Conservation (phyloP, 2,113 vertebrate species). For the Morone chrysops region DNA sequence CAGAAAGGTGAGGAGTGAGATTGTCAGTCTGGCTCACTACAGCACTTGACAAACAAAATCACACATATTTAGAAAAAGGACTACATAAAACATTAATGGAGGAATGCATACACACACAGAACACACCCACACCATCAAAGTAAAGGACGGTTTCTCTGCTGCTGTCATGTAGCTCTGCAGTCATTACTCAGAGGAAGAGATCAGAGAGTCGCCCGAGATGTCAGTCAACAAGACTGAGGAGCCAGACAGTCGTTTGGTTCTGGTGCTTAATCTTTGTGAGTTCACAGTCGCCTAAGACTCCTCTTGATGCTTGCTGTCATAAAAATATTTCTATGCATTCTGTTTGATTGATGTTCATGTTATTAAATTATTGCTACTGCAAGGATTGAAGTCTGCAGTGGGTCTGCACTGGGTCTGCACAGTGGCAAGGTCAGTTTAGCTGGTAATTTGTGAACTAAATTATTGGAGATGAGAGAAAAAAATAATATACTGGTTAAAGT, state of each 20-base stretch:
- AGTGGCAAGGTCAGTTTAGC: background rate
- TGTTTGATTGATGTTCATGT: conserved; percentile 7
- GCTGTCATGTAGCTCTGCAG: conserved; percentile 26
- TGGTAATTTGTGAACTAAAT: background rate
- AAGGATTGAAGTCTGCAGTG: background rate
- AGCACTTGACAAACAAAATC: background rate
- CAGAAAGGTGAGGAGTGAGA: background rate
- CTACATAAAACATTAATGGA: background rate
- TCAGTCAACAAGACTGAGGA: conserved; percentile 38
- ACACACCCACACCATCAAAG: background rate
- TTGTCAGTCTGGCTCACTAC: background rate
- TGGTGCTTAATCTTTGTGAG: conserved; percentile 36
- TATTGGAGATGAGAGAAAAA: background rate
- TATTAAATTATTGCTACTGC: conserved; percentile 1
- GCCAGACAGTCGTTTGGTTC: conserved; percentile 1
- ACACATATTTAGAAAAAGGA: background rate
- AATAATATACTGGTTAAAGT: conserved; percentile 9
- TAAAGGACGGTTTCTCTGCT: conserved; percentile 10
- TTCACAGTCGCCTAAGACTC: background rate
- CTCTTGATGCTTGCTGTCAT: background rate
- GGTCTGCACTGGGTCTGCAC: background rate
- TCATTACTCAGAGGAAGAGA: conserved; percentile 53
- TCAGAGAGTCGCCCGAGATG: conserved; percentile 41
- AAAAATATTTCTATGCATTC: conserved; percentile 28
- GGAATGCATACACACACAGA: background rate